Base-by-base conservation (phyloP, 2,113 vertebrate genomes). In the Gymnorhina tibicen region DNA sequence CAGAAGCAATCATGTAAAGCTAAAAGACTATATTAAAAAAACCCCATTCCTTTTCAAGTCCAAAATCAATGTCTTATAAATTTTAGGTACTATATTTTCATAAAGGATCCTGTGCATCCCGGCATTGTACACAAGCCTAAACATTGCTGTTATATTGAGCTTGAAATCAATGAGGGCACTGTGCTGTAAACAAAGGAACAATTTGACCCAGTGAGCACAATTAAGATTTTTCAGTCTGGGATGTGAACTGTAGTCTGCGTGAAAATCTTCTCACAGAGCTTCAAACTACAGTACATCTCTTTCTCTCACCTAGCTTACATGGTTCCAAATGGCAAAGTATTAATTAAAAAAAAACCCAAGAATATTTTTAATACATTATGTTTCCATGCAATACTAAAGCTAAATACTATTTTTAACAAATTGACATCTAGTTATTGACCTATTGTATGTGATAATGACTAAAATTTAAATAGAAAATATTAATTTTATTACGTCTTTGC, bases 1-100 rank as follows among this genome's bases (percentile, higher is more conserved):
- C 33, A 92, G 93, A 97, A 97, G 37, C 85, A 97, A 96, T 96
- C 28, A 90, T 46, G 58, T 58, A 93, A 96, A 96, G 67, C 49
- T 44, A 68, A 96, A 93, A 73, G 59, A 73, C 72, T 42, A n/a
- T 69, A 50, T 60, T 50, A 21, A 74, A 63, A 69, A 28, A 59
- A 59, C 21, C 20, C 20, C 23, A 13, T 69, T 77, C 47, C 23
- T 96, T 90, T 76, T 95, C 76, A 87, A 94, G 19, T 68, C 63
- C 24, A 73, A 30, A 23, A 50, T 46, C 47, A 84, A 78, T 90
- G 81, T 93, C 58, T 89, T 85, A 86, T 56, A 81, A 75, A 50
- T 87, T 52, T 24, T 20, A 87, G 33, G 18, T 58, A 30, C 32
- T 47, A 33, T 86, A 16, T 81, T 91, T 85, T 92, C 69, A 39